A percentile compares a stretch with the other conserved stretches of the same genome.
Conservation (phyloP, 2,888 invertebrate genomes). For the Merodon equestris region DNA sequence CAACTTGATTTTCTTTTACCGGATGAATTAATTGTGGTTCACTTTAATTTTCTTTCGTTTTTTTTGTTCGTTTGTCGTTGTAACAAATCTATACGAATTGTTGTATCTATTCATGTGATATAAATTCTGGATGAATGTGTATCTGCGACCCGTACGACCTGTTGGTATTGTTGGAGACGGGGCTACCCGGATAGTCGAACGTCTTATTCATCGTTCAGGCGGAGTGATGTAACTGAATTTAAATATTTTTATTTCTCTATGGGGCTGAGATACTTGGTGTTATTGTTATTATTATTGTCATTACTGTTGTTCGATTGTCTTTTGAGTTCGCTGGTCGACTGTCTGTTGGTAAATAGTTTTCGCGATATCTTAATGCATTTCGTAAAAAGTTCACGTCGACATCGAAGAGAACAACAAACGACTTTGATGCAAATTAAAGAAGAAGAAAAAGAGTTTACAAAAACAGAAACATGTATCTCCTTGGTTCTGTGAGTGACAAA, state of each 20-base stretch:
- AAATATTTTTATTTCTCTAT: constrained; percentile 10
- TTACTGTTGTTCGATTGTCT: constrained; percentile 9
- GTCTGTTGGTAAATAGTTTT: constrained; percentile 42
- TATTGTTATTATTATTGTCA: constrained; percentile 57
- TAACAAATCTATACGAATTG: constrained; percentile 26
- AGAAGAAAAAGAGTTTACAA: constrained; percentile 45
- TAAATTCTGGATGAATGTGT: too few relatives aligned
- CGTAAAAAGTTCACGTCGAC: constrained; percentile 30
- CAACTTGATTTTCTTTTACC: constrained; percentile 66
- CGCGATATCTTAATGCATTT: constrained; percentile 65
- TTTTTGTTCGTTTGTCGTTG: neutral
- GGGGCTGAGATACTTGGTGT: constrained; percentile 4
- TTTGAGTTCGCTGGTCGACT: neutral
- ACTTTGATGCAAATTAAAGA: constrained; percentile 44
- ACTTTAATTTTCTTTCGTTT: constrained; percentile 55
- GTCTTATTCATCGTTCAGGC: constrained; percentile 29
- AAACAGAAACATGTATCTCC: constrained; percentile 63
- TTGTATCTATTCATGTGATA: constrained; percentile 13
- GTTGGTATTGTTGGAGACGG: constrained; percentile 18
- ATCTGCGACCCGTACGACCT: constrained; percentile 47
- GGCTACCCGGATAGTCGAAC: constrained; percentile 5
- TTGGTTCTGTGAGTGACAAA: constrained; percentile 77
- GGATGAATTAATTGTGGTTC: constrained; percentile 68
- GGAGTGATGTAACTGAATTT: constrained; percentile 59
- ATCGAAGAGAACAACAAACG: constrained; percentile 1